Evolutionary conservation across 2,797 vertebrate genomes (phyloP), one percentile per base, ranked within the genome.

Genomic region (Cirrhinus molitorella): DNA sequence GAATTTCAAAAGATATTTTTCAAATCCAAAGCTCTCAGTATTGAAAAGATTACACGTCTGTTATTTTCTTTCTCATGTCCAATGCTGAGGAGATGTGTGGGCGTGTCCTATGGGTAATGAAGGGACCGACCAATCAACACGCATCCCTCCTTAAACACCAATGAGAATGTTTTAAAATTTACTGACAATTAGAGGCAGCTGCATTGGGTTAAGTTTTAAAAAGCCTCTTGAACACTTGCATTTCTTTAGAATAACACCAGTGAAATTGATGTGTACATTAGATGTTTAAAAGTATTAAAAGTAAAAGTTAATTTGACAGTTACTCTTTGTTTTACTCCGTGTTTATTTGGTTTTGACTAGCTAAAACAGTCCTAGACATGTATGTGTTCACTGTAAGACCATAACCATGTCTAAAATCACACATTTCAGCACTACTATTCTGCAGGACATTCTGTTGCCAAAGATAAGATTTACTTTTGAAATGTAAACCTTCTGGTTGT

Each of bases 391-490:
- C 31, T 34, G 14, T 9, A 47, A 2, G 7, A 34, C 25, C 25
- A 21, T 43, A n/a, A 47, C 34, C 31, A 14, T 45, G 21, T 81
- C 7, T 71, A 21, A 61, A 45, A 57, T 70, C 8, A 9, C 23
- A 71, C 25, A 55, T 79, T 23, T 51, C 25, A 23, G 31, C 31
- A 40, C 17, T 43, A 28, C 1, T 55, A n/a, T 5, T 6, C 23
- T 16, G n/a, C 66, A 40, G 3, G 3, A 53, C 31, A 21, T 80
- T 34, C 25, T 28, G 19, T 80, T 80, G 37, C 40, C 25, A 61
- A 47, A 73, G 43, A 81, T 73, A 21, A 25, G 57, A 81, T 81
- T 63, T 21, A 13, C 25, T 31, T 72, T 34, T 71, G 43, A 59
- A 34, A 34, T 43, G 37, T 13, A 70, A 51, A 63, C 45, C 19